Conservation (phyloP, 2,888 invertebrate species). For the Siphlonurus alternatus region DNA sequence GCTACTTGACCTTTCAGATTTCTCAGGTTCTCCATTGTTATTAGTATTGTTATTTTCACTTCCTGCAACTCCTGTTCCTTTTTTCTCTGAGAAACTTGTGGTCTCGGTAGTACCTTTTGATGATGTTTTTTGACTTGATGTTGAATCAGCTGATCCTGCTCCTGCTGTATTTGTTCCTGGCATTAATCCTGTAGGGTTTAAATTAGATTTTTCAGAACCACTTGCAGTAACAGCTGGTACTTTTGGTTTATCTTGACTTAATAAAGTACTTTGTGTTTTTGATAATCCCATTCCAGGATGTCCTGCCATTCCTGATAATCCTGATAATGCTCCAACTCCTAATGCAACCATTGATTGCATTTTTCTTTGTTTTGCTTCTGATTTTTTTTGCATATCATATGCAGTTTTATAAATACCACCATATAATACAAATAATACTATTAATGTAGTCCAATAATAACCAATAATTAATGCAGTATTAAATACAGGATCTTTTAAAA, state of each 20-base stretch:
- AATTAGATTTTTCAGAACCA: not conserved
- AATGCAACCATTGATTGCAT: conserved; percentile 89
- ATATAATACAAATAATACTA: conserved; percentile 88
- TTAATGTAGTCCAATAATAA: conserved; percentile 94
- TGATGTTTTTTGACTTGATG: conserved; percentile 41
- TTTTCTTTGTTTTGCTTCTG: conserved; percentile 88
- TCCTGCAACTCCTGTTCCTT: conserved; percentile 19
- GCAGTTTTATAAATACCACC: conserved; percentile 96
- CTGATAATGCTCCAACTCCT: conserved; percentile 51
- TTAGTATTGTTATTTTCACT: conserved; percentile 15
- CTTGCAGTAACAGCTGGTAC: conserved; percentile 28
- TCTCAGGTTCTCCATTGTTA: conserved; percentile 37
- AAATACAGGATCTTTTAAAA: conserved; percentile 91
- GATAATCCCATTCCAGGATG: conserved; percentile 74
- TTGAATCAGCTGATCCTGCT: conserved; percentile 29
- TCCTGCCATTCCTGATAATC: conserved; percentile 49
- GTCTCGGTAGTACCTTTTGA: conserved; percentile 37
- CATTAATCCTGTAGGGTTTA: conserved; percentile 24
- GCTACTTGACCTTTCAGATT: conserved; percentile 74
- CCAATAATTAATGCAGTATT: conserved; percentile 93
- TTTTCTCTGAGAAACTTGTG: conserved; percentile 19
- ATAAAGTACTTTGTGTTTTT: conserved; percentile 49
- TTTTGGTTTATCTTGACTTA: conserved; percentile 55
- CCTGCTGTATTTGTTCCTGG: conserved; percentile 16
- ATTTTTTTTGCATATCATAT: conserved; percentile 92